Percentiles rank a stretch among this genome's conserved stretches.
Evolutionary conservation across 2,797 vertebrate genomes (phyloP).

Genomic region (Clarias platycephalus): DNA sequence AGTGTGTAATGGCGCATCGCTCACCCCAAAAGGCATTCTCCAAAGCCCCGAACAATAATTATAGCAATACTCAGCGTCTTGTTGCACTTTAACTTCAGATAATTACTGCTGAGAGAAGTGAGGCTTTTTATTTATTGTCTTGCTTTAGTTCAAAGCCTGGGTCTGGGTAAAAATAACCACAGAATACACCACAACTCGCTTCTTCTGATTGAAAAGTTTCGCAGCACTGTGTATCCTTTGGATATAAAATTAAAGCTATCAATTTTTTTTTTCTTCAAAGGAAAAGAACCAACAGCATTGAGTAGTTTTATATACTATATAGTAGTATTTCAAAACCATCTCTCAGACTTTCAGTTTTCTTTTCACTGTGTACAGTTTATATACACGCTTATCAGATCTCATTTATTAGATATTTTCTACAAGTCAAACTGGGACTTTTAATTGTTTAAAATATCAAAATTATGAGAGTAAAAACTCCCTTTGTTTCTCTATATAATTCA

Average conservation of each 20-base stretch:
- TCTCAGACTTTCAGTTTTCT: neutral
- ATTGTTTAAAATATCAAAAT: no score
- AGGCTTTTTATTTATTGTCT: constrained; percentile 10
- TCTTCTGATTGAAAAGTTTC: neutral
- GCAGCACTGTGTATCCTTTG: neutral
- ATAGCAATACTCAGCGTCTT: constrained; percentile 35
- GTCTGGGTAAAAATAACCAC: neutral
- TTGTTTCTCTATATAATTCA: no score
- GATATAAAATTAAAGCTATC: neutral
- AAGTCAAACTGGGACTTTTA: no score
- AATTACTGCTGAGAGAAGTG: constrained; percentile 33
- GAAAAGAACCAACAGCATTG: neutral
- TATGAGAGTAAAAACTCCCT: no score
- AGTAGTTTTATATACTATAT: neutral
- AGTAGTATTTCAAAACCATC: neutral
- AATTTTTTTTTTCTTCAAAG: neutral
- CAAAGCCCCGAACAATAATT: constrained; percentile 16
- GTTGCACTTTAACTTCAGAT: constrained; percentile 43
- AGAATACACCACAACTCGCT: neutral
- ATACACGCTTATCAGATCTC: neutral
- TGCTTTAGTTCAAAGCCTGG: constrained; percentile 25
- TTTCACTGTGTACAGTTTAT: neutral
- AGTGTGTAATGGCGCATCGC: constrained; percentile 32
- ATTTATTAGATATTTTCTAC: neutral
- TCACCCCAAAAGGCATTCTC: constrained; percentile 42